Percentiles rank a stretch among this genome's conserved stretches.
phyloP scores from a whole-genome alignment of 2,888 invertebrate species.

The Abrostola tripartita region DNA sequence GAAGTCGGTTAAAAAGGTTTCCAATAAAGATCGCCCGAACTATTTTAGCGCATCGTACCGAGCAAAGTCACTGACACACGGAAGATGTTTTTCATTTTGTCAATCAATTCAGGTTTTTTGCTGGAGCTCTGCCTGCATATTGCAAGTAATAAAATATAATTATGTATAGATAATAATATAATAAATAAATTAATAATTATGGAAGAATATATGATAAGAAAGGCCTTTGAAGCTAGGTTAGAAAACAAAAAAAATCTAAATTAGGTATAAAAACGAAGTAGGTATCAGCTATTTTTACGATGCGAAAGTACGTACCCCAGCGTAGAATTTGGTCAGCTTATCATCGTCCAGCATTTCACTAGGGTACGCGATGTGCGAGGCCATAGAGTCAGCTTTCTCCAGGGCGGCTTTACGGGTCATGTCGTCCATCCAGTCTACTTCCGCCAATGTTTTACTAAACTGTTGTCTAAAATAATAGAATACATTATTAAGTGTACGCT shows the following conservation, averaged over 20 bases:
- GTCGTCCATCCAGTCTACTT: slow-evolving; percentile 98
- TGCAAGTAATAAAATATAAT: too few relatives aligned
- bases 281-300: neutral
- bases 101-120: too few relatives aligned
- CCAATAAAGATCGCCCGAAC: too few relatives aligned
- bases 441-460: slow-evolving; percentile 93
- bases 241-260: too few relatives aligned
- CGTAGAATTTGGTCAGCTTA: slow-evolving; percentile 94
- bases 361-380: slow-evolving; percentile 97
- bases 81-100: too few relatives aligned
- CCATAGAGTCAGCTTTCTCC: slow-evolving; percentile 94
- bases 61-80: too few relatives aligned
- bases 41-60: too few relatives aligned
- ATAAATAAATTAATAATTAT: too few relatives aligned
- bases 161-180: too few relatives aligned
- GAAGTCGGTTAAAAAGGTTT: too few relatives aligned
- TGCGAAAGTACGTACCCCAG: slow-evolving; percentile 85
- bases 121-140: too few relatives aligned
- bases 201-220: too few relatives aligned
- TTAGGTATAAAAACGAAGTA: neutral
- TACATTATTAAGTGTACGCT: neutral
- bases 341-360: slow-evolving; percentile 94
- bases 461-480: slow-evolving; percentile 82
- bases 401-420: slow-evolving; percentile 92
- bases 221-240: neutral